A percentile compares a stretch with the other conserved stretches of the same genome.
These are phyloP conservation scores for Drosophila parabipectinata DNA, from an alignment of 1,140 invertebrate species.

Conservation along the genomic window DNA sequence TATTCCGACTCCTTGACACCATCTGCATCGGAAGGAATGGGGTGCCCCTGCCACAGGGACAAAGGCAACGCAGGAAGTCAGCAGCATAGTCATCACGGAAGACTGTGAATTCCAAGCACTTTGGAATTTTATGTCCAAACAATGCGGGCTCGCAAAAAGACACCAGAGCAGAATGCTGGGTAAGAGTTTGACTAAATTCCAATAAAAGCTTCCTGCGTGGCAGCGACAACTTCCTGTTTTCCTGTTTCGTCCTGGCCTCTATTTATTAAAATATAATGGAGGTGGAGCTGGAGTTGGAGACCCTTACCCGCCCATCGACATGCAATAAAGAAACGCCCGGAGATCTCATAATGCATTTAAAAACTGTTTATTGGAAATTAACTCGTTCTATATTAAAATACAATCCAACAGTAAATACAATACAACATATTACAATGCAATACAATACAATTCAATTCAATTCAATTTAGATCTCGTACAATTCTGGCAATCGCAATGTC, in stretches of 20 bases:
- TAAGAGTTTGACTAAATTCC: conserved; percentile 74
- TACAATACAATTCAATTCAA: conserved; percentile 61
- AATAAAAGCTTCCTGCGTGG: conserved; percentile 28
- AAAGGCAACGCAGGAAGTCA: conserved; percentile 9
- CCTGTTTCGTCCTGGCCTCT: no score
- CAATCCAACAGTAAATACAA: conserved; percentile 83
- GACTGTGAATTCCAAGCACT: conserved; percentile 75
- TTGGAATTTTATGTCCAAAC: conserved; percentile 76
- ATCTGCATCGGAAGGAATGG: neutral
- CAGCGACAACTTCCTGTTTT: neutral
- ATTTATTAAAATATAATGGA: conserved; percentile 1
- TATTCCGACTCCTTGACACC: neutral
- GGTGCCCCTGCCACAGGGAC: neutral
- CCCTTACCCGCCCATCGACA: neutral
- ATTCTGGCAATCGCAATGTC: conserved; percentile 15
- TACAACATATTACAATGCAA: conserved; percentile 77
- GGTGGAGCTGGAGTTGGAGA: neutral
- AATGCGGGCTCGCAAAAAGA: conserved; percentile 70
- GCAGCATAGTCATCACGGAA: conserved; percentile 32
- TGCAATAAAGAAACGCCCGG: conserved; percentile 5
- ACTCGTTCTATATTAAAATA: conserved; percentile 79
- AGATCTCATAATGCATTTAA: conserved; percentile 63
- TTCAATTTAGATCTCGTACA: conserved; percentile 32
- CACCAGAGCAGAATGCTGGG: conserved; percentile 66
- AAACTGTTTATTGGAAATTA: conserved; percentile 78